Evolutionary conservation across 92 coral and sea anemone species (phyloP), one percentile per base, ranked within the genome.

Genomic region (Phenganax marumi): DNA sequence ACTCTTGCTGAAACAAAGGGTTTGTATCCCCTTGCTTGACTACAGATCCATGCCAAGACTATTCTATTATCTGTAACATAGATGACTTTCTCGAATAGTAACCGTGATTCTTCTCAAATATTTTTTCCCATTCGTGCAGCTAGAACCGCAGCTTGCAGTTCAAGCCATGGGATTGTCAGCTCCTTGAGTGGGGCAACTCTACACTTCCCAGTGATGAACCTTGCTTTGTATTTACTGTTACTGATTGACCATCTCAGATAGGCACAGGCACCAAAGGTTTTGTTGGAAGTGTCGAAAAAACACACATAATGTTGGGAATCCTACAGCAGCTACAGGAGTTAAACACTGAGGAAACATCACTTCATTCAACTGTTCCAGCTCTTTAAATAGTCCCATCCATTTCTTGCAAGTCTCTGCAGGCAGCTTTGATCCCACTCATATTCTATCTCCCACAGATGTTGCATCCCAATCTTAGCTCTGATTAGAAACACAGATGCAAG

Each of bases 111-210:
- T 10, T 49, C 72, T 12, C 14, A 70, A 21, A 86, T 9, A 5
- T 85, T 57, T 33, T 86, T 50, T 71, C 43, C 77, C 10, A 86
- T 83, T 8, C 86, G 57, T 11, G 58, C 23, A 7, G 87, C 90
- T 1, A 76, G 53, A 1, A 87, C 84, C 0, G 90, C 89, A 0
- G 87, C 85, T 79, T 89, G 87, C 12, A 89, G 79, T 57, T 85
- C 87, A 5, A 89, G 85, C 12, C 87, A 68, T 4, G 89, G 90
- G 48, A 87, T 90, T 21, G 92, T 87, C 52, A 90, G 82, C 74
- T 81, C 78, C 80, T 87, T 90, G 25, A 90, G 73, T 17, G 90
- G 92, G 61, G 90, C 89, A 17, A 90, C 90, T 90, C 92, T 80
- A 8, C 88, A 84, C 65, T 79, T 90, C 12, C 90, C 87, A 12